Conservation (phyloP, 2,888 invertebrate species). For the Balanococcus diminutus region DNA sequence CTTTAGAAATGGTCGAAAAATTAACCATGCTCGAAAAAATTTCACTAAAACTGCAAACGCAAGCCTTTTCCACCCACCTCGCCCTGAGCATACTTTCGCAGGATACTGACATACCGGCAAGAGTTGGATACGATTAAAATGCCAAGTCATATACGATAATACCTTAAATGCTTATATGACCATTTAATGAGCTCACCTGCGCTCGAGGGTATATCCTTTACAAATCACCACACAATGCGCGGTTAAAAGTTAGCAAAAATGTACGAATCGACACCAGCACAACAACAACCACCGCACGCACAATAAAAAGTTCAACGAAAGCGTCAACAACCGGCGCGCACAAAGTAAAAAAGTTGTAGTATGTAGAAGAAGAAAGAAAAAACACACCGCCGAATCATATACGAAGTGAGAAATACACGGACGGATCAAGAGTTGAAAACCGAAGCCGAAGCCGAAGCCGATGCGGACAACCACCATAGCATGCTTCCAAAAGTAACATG, state of each 20-base stretch:
- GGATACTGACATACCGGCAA: constrained; percentile 10
- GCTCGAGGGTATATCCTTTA: constrained; percentile 35
- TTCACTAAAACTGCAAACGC: not conserved
- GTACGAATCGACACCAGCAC: not conserved
- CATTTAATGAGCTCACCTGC: constrained; percentile 44
- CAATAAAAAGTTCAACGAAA: constrained; percentile 1
- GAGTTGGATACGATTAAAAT: not conserved
- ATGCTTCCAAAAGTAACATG: constrained; percentile 54
- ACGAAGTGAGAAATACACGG: not conserved
- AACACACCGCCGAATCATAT: not conserved
- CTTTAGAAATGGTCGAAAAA: not conserved
- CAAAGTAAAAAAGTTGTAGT: constrained; percentile 17
- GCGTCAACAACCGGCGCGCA: constrained; percentile 38
- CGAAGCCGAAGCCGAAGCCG: no score
- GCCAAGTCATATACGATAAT: constrained; percentile 36
- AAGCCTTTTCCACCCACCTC: not conserved
- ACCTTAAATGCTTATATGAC: constrained; percentile 12
- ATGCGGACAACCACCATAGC: constrained; percentile 48
- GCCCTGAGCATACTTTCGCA: not conserved
- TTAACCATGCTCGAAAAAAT: not conserved
- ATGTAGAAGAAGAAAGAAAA: not conserved
- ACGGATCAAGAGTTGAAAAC: constrained; percentile 28
- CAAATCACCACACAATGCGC: constrained; percentile 19
- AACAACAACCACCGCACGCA: not conserved
- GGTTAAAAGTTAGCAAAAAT: not conserved